Conservation (phyloP, 2,797 vertebrate species). For the Champsocephalus esox region DNA sequence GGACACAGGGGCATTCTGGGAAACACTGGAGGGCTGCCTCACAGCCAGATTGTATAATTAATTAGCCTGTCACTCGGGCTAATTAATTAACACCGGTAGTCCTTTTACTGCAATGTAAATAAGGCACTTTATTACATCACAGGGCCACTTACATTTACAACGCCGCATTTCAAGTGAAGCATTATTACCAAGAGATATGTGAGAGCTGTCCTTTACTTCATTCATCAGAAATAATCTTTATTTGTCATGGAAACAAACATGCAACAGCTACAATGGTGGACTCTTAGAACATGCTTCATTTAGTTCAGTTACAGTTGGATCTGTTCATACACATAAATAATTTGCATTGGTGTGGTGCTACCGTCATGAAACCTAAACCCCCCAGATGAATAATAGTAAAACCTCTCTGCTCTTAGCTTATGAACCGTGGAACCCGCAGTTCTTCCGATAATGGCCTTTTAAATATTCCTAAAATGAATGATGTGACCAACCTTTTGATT, state of each 20-base stretch:
- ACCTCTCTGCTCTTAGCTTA: no score
- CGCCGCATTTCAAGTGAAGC: conserved; percentile 9
- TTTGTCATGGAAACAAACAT: neutral
- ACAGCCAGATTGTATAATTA: conserved; percentile 34
- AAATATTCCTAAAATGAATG: no score
- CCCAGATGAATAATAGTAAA: no score
- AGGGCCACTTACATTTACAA: conserved; percentile 34
- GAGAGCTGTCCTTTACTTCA: conserved; percentile 12
- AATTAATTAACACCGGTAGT: conserved; percentile 51
- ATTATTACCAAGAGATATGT: conserved; percentile 30
- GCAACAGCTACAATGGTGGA: conserved; percentile 4
- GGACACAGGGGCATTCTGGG: conserved; percentile 54
- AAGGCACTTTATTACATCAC: conserved; percentile 28
- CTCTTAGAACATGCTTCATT: neutral
- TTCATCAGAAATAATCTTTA: conserved; percentile 9
- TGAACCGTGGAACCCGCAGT: no score
- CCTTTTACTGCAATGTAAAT: conserved; percentile 44
- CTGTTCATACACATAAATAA: conserved; percentile 18
- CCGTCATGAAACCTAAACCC: no score
- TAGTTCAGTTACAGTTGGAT: neutral
- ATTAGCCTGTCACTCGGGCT: conserved; percentile 48
- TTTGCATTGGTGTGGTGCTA: no score
- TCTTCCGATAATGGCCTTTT: no score
- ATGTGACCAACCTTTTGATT: no score
- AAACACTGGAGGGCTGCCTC: conserved; percentile 36